phyloP scores from a whole-genome alignment of 1,140 invertebrate genomes.

The Apis florea region DNA sequence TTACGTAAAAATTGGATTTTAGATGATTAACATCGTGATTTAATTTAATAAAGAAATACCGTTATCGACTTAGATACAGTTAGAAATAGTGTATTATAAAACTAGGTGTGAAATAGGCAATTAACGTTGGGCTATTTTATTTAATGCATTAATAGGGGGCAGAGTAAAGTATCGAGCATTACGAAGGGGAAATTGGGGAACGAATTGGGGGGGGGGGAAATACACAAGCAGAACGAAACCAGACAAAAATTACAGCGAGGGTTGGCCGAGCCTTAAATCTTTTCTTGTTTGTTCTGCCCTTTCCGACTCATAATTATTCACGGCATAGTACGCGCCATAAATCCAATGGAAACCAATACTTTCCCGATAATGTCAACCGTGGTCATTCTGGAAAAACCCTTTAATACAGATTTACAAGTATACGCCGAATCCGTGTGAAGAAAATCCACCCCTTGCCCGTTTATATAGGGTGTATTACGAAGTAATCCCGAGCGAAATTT shows the following conservation, averaged over 20 bases:
- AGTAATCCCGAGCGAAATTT: neutral
- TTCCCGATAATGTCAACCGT: constrained; percentile 49
- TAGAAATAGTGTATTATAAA: too few species aligned
- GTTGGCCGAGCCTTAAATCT: constrained; percentile 18
- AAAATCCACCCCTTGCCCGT: constrained; percentile 13
- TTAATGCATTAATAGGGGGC: neutral
- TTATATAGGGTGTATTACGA: constrained; percentile 32
- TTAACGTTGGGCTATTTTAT: neutral
- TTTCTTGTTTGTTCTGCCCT: constrained; percentile 40
- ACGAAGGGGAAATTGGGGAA: neutral
- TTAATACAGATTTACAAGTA: constrained; percentile 49
- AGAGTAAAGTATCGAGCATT: neutral
- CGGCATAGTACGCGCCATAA: constrained; percentile 31
- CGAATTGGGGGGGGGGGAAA: too few species aligned
- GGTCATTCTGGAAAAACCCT: constrained; percentile 43
- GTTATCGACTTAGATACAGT: too few species aligned
- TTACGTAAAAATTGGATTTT: too few species aligned
- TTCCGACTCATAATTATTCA: constrained; percentile 47
- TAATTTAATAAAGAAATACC: too few species aligned
- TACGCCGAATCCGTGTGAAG: neutral
- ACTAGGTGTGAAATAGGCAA: too few species aligned
- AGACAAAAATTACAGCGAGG: constrained; percentile 13
- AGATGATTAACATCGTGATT: too few species aligned
- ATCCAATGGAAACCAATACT: constrained; percentile 47
- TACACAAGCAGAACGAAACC: neutral